Evolutionary conservation across 2,113 vertebrate genomes (phyloP).

Genomic region (Sciurus niger): DNA sequence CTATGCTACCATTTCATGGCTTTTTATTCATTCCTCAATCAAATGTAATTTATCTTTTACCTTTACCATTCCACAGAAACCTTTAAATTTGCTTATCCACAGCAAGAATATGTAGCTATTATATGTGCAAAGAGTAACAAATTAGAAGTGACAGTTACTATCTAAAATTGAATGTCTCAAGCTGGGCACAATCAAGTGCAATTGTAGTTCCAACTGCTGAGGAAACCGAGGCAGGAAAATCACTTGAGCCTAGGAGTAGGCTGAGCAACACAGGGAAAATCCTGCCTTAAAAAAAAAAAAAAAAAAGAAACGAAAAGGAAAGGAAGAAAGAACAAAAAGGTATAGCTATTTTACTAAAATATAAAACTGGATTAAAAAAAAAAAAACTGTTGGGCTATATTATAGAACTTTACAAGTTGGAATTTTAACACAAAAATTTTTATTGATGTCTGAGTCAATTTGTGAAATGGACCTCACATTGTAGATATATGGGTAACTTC

Average conservation of each 20-base stretch:
- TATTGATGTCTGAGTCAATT: background rate
- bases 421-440: slow-evolving; percentile 38
- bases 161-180: background rate
- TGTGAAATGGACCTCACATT: background rate
- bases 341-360: slow-evolving; percentile 36
- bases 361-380: background rate
- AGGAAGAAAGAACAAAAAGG: background rate
- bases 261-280: background rate
- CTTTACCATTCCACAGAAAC: background rate
- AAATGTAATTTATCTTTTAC: background rate
- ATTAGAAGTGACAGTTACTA: background rate
- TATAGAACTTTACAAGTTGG: background rate
- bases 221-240: background rate
- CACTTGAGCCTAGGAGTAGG: background rate
- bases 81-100: background rate
- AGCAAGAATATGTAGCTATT: background rate
- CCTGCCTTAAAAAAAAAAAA: background rate
- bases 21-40: background rate
- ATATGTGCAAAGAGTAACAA: background rate
- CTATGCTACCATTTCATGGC: background rate
- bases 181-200: background rate
- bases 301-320: too few species aligned
- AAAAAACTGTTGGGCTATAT: background rate
- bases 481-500: too few species aligned
- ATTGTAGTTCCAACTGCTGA: background rate